Evolutionary conservation across 2,888 invertebrate species (phyloP), one percentile per base, ranked within the genome.

Genomic region (Drosophila silvestris): DNA sequence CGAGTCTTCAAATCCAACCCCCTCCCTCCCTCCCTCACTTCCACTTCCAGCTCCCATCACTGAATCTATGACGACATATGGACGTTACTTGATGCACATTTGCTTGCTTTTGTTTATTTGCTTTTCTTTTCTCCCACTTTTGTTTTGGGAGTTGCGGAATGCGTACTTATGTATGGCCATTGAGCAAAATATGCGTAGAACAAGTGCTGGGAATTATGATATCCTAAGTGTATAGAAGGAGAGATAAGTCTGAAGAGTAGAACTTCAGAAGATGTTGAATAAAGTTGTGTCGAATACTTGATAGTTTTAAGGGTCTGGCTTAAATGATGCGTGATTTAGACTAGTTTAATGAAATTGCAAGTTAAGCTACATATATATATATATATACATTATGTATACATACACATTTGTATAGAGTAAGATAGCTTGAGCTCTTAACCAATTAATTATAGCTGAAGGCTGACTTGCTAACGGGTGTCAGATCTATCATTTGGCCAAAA

Each of bases 51-150:
- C 22, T 26, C 22, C 16, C 47, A 47, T 47, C 47, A 14, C 6
- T 16, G 47, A 47, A 59, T 52, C 66, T 30, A 39, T 67, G 85
- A 74, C 82, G 71, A 79, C 82, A 83, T 88, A 83, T 83, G 82
- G 85, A 65, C 70, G 68, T 70, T 72, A 88, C 81, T 88, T 77
- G 83, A 83, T 85, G 83, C 85, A 82, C 83, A 83, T 83, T 83
- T 83, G 83, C 85, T 83, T 85, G 85, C 81, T 52, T 82, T 85
- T 88, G 75, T 74, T 88, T 83, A 83, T 85, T 83, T 88, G 85
- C 63, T 50, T 67, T 77, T 52, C 51, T 56, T 63, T 68, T 61
- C 63, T 47, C 28, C 16, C 22, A 41, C 19, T 61, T 59, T 41
- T 50, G 39, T 26, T 30, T 33, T 44, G 54, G 39, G 35, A 3